Base-by-base conservation (phyloP, 1,140 invertebrate species). In the Thalassaphorura encarpata region DNA sequence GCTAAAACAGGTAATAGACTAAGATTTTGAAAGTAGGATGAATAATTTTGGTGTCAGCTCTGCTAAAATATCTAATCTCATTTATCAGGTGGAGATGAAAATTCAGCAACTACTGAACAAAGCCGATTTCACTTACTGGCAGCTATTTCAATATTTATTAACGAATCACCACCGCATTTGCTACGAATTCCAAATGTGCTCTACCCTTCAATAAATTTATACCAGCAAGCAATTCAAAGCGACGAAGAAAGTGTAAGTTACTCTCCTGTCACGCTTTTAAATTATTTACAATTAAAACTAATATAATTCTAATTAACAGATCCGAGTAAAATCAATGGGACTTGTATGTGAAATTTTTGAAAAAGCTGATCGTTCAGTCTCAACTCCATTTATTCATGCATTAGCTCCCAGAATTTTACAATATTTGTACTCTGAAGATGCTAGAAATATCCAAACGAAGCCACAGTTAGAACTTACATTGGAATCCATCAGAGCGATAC, bases 201-300 rank as follows among this genome's bases (percentile, higher is more conserved):
- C 69, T 90, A 89, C 74, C 91, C 91, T 1, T 91, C 88, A 67
- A 87, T 96, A 60, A 93, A 96, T 75, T 83, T 95, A 62, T 92
- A 95, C 69, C 78, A 87, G 46, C 85, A 89, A 62, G 86, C 87
- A 64, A 79, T 96, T 58, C 84, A 91, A 67, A 85, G 82, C 16
- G 70, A 78, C 8, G 80, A 83, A 69, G 73, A 81, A 33, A 72
- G 80, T 67, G 88, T 91, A 71, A 74, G 71, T 70, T 40, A 27
- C 2, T 21, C 8, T 51, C 13, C n/a, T 29, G 18, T 46, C n/a
- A n/a, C n/a, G n/a, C n/a, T 53, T 39, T 3, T n/a, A 27, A 2
- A 24, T 18, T 11, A 45, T 53, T 45, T 18, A 3, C 1, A 27
- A 33, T 13, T 24, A 39, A 2, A 18, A 27, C 6, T 50, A 13